These are phyloP conservation scores for Andrena bucephala DNA, from an alignment of 2,888 invertebrate genomes.

Conservation along the genomic window DNA sequence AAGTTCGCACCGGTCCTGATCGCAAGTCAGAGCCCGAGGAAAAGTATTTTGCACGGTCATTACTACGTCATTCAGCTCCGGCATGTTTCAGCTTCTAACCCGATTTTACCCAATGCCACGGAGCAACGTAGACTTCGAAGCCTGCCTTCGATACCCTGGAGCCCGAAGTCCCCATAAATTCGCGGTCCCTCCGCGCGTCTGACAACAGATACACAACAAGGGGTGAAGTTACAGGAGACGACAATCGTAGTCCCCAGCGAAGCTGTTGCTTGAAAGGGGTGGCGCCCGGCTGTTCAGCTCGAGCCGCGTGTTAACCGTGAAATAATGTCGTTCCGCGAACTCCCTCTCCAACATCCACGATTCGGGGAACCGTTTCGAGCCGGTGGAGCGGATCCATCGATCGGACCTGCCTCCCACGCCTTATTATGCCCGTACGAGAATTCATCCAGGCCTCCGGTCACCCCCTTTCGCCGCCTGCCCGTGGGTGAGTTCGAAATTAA, in stretches of 20 bases:
- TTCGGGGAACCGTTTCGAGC: constrained; percentile 52
- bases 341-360: constrained; percentile 33
- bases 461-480: background rate
- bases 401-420: constrained; percentile 44
- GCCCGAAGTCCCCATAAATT: constrained; percentile 19
- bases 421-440: constrained; percentile 42
- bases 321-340: constrained; percentile 55
- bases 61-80: no score
- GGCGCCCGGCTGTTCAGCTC: background rate
- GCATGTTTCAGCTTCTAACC: no score
- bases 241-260: constrained; percentile 7
- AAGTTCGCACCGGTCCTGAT: no score
- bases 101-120: no score
- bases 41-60: no score
- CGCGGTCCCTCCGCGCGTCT: background rate
- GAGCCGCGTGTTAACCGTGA: constrained; percentile 35
- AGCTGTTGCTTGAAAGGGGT: constrained; percentile 21
- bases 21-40: no score
- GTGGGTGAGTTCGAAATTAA: background rate
- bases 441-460: background rate
- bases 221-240: constrained; percentile 9
- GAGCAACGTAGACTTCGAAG: no score
- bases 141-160: background rate
- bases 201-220: constrained; percentile 18
- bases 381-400: constrained; percentile 54